Conservation (phyloP, 2,797 vertebrate species). For the Siniperca undulata region DNA sequence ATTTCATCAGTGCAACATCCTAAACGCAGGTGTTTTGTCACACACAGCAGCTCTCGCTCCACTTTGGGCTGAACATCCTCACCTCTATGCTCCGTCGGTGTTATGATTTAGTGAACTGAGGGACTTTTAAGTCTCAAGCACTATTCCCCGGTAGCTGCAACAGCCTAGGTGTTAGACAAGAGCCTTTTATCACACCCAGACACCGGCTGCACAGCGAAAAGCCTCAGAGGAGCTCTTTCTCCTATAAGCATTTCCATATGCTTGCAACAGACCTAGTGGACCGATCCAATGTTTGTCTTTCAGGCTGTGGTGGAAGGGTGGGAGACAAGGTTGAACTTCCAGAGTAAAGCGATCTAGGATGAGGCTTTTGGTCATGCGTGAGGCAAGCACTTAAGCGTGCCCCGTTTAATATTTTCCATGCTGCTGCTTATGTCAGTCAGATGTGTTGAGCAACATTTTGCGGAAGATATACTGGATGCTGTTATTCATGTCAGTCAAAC, state of each 20-base stretch:
- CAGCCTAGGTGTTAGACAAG: conserved; percentile 81
- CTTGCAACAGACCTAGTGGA: conserved; percentile 65
- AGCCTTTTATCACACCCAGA: conserved; percentile 83
- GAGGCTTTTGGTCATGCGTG: conserved; percentile 74
- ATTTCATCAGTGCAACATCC: background rate
- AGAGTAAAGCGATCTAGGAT: conserved; percentile 65
- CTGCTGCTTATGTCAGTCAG: conserved; percentile 61
- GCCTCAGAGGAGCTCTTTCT: conserved; percentile 76
- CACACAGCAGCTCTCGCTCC: conserved; percentile 7
- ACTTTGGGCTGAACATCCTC: conserved; percentile 49
- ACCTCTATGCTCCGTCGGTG: conserved; percentile 42
- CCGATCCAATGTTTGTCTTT: conserved; percentile 80
- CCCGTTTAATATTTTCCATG: conserved; percentile 72
- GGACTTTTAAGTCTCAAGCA: conserved; percentile 34
- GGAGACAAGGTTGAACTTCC: conserved; percentile 78
- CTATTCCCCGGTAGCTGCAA: conserved; percentile 70
- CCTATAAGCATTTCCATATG: conserved; percentile 86
- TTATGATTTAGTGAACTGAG: conserved; percentile 64
- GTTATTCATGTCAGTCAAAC: conserved; percentile 54
- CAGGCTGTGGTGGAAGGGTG: conserved; percentile 75
- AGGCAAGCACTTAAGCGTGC: conserved; percentile 57
- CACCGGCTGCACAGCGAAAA: conserved; percentile 68
- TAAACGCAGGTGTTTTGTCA: conserved; percentile 58
- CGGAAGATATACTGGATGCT: conserved; percentile 17
- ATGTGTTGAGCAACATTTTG: conserved; percentile 62